phyloP scores from a whole-genome alignment of 2,888 invertebrate species.

The Lepidocyrtoides sp. region DNA sequence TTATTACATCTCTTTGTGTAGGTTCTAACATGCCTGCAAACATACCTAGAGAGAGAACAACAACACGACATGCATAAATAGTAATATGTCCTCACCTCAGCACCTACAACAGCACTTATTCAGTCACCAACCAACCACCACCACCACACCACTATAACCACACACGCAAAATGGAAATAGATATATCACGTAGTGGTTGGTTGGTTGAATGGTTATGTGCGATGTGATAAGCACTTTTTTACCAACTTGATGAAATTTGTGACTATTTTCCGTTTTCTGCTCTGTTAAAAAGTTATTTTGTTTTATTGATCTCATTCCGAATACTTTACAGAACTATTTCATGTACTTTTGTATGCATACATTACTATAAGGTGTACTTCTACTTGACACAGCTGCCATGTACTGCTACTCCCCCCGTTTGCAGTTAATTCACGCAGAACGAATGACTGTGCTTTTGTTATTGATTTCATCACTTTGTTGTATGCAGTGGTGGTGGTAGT shows the following conservation, averaged over 20 bases:
- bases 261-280: slow-evolving; percentile 61
- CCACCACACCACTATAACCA: slow-evolving; percentile 2
- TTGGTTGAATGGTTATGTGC: not conserved
- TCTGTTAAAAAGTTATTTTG: slow-evolving; percentile 58
- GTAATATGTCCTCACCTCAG: slow-evolving; percentile 43
- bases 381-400: not conserved
- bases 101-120: slow-evolving; percentile 33
- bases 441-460: slow-evolving; percentile 43
- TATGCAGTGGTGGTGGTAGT: slow-evolving; percentile 1
- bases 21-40: not conserved
- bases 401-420: slow-evolving; percentile 11
- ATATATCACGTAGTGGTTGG: slow-evolving; percentile 29
- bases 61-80: slow-evolving; percentile 50
- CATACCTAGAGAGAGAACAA: slow-evolving; percentile 18
- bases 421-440: slow-evolving; percentile 54
- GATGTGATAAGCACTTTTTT: slow-evolving; percentile 40
- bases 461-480: slow-evolving; percentile 60
- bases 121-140: slow-evolving; percentile 20
- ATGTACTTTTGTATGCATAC: slow-evolving; percentile 13
- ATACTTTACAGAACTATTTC: slow-evolving; percentile 8
- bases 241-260: slow-evolving; percentile 72
- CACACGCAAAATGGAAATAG: slow-evolving; percentile 41
- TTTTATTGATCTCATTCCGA: slow-evolving; percentile 60
- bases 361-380: not conserved
- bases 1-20: slow-evolving; percentile 9